Evolutionary conservation across 2,888 invertebrate species (phyloP).

Genomic region (Panzeria rudis): DNA sequence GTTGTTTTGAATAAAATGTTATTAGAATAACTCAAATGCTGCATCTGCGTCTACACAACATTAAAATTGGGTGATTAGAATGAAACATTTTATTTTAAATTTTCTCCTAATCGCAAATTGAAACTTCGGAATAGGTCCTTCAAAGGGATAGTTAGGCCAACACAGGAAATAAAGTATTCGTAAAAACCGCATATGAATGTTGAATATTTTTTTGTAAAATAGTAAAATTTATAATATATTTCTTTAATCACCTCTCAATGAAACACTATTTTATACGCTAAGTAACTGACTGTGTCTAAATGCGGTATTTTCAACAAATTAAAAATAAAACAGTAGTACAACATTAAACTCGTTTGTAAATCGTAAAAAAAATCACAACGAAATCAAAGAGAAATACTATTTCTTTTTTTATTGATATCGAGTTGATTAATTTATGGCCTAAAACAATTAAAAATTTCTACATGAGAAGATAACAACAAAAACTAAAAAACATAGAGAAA

Average conservation of each 20-base stretch:
- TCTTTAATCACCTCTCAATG: not conserved
- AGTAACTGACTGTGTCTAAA: slow-evolving; percentile 27
- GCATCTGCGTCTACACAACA: too few species aligned
- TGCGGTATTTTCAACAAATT: slow-evolving; percentile 49
- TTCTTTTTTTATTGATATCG: slow-evolving; percentile 15
- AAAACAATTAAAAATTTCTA: slow-evolving; percentile 54
- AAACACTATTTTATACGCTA: not conserved
- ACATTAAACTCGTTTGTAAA: slow-evolving; percentile 56
- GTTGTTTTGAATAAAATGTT: too few species aligned
- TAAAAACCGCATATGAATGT: too few species aligned
- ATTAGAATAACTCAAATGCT: too few species aligned
- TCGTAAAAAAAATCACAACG: slow-evolving; percentile 45
- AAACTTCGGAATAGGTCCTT: too few species aligned
- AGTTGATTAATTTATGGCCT: slow-evolving; percentile 64
- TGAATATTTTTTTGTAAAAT: too few species aligned
- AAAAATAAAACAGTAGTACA: slow-evolving; percentile 57
- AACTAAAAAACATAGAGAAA: not conserved
- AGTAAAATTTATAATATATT: too few species aligned
- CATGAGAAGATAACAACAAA: slow-evolving; percentile 12
- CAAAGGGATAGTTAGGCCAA: too few species aligned
- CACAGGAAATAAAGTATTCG: too few species aligned
- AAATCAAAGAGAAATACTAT: slow-evolving; percentile 10
- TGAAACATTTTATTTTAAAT: too few species aligned
- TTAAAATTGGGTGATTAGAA: too few species aligned
- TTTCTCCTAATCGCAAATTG: too few species aligned